Evolutionary conservation across 2,888 invertebrate genomes (phyloP), one percentile per base, ranked within the genome.

Genomic region (Xestia ashworthii): DNA sequence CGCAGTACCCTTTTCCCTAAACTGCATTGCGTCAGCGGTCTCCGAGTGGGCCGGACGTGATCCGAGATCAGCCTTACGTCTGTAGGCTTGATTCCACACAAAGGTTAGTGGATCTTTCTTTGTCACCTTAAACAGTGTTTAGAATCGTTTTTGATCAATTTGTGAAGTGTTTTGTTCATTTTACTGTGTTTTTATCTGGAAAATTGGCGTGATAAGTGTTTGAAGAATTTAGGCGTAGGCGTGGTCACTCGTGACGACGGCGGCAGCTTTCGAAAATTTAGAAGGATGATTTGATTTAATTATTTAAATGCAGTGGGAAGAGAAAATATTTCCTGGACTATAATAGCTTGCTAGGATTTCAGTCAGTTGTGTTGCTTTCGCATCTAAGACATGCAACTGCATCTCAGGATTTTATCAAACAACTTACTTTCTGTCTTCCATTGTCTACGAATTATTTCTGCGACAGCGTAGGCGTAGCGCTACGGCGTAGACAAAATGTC

Each of bases 401-500:
- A 25, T 53, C 16, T 22, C 22, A 53, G 19, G 6, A 50, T 50
- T 50, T 50, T 50, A 19, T 8, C 3, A 8, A 50, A 50, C 4
- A 19, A 50, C 50, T 25, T 25, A 3, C 11, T 25, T 25, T 1
- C 11, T 25, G 1, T 32, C 22, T 74, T 16, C 16, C 5, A n/a
- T 16, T 32, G 22, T 22, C 22, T 32, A 41, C 6, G 14, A 60
- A 44, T 8, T 4, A 50, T 5, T n/a, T 50, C 14, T 65, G 8
- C 12, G 22, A 1, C 41, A 46, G 60, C 25, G 60, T 62, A 74
- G 69, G 32, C 44, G 48, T 66, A 19, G 38, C 3, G 50, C 60
- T 74, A 74, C 74, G 74, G 48, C 69, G 74, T 74, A 74, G 68
- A 50, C 60, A 25, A 41, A 19, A 53, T 53, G 64, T 58, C 32